Conservation (phyloP, 1,140 invertebrate species). For the Adoxophyes honmai region DNA sequence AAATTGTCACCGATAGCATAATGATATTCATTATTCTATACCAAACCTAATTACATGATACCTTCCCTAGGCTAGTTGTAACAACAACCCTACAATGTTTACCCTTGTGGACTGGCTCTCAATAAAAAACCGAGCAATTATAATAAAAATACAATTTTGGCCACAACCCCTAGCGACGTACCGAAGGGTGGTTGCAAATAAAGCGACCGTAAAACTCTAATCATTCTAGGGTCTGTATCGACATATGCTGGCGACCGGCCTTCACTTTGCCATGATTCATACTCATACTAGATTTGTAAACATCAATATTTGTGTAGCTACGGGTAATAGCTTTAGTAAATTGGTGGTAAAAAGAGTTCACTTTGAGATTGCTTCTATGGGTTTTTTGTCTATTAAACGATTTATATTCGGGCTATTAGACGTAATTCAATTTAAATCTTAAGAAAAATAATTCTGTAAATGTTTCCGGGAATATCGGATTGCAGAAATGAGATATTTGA, state of each 20-base stretch:
- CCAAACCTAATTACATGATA: slow-evolving; percentile 45
- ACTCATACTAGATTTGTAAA: neutral
- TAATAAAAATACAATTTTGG: slow-evolving; percentile 76
- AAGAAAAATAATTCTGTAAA: too few species aligned
- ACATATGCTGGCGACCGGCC: slow-evolving; percentile 34
- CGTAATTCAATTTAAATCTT: neutral
- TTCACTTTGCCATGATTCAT: slow-evolving; percentile 24
- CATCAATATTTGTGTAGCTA: neutral
- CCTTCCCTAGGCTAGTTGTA: slow-evolving; percentile 36
- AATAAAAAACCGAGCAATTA: slow-evolving; percentile 66
- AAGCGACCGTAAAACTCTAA: slow-evolving; percentile 45
- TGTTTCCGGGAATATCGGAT: too few species aligned
- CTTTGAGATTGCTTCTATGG: too few species aligned
- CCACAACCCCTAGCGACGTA: slow-evolving; percentile 61
- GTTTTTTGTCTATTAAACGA: too few species aligned
- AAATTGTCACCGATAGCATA: slow-evolving; percentile 13
- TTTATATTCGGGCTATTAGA: too few species aligned
- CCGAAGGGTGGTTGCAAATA: slow-evolving; percentile 65
- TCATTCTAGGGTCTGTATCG: slow-evolving; percentile 31
- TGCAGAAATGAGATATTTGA: too few species aligned
- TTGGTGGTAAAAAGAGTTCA: too few species aligned
- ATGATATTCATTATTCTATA: slow-evolving; percentile 11
- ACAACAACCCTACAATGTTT: slow-evolving; percentile 58
- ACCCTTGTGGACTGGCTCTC: slow-evolving; percentile 57
- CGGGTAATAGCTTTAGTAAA: too few species aligned